Conservation (phyloP, 2,113 vertebrate species). For the Pardalotus punctatus region DNA sequence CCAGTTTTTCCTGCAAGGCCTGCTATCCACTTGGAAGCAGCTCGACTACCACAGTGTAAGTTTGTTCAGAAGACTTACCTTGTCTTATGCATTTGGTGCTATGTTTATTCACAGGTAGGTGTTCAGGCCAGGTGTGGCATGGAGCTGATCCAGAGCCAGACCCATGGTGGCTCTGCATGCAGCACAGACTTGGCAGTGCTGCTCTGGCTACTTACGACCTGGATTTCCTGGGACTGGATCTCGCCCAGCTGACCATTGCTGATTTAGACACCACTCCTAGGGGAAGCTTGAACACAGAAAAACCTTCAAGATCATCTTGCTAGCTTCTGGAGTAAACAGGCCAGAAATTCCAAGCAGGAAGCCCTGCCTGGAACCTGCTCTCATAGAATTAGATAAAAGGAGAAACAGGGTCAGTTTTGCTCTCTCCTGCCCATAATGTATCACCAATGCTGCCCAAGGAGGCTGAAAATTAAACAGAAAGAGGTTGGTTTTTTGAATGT, state of each 20-base stretch:
- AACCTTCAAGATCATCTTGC: neutral
- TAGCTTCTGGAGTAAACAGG: neutral
- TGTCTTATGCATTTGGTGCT: fast-evolving
- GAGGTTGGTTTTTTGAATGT: neutral
- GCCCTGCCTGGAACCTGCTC: neutral
- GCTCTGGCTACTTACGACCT: neutral
- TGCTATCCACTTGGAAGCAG: neutral
- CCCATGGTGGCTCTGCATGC: neutral
- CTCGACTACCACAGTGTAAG: fast-evolving
- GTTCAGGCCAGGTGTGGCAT: neutral
- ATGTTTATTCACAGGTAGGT: neutral
- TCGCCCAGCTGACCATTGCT: neutral
- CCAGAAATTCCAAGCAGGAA: neutral
- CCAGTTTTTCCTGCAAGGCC: neutral
- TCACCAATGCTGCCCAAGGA: neutral
- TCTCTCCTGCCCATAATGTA: neutral
- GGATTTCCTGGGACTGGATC: neutral
- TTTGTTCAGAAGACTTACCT: neutral
- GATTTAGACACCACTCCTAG: neutral
- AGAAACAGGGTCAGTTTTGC: neutral
- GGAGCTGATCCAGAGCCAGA: neutral
- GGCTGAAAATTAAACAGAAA: neutral
- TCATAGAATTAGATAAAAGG: neutral
- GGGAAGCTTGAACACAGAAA: neutral
- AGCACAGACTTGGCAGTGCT: neutral